These are phyloP conservation scores for Geophilus truncorum DNA, from an alignment of 2,888 invertebrate species.

Conservation along the genomic window DNA sequence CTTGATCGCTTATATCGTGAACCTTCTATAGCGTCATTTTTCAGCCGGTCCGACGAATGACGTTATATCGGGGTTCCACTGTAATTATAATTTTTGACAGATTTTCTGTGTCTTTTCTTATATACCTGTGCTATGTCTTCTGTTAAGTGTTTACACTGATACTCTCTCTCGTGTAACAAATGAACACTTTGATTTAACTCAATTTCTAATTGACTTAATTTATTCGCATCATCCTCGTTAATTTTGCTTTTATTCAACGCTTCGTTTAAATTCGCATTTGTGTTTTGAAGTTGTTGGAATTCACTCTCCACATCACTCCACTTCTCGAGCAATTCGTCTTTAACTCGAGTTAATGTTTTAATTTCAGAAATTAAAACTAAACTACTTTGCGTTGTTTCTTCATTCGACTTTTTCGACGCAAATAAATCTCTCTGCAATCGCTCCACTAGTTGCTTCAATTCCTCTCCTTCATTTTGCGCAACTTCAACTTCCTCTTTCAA, in stretches of 20 bases:
- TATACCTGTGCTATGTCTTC: slow-evolving; percentile 66
- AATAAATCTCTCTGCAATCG: too few species aligned
- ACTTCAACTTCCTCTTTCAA: not conserved
- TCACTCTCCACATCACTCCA: not conserved
- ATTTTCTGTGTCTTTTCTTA: not conserved
- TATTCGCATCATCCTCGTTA: not conserved
- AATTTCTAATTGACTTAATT: slow-evolving; percentile 49
- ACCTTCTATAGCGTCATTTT: too few species aligned
- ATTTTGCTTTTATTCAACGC: not conserved
- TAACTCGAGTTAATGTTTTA: not conserved
- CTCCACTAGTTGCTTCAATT: not conserved
- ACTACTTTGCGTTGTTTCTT: not conserved
- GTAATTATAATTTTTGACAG: too few species aligned
- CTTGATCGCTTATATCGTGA: too few species aligned
- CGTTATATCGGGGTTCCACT: too few species aligned
- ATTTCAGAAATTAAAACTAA: not conserved
- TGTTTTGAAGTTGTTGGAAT: not conserved
- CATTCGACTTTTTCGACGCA: too few species aligned
- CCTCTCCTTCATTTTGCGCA: not conserved
- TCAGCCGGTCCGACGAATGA: too few species aligned
- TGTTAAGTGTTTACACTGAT: slow-evolving; percentile 78
- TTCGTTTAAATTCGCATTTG: not conserved
- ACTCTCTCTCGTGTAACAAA: slow-evolving; percentile 79
- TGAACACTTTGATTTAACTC: slow-evolving; percentile 75
- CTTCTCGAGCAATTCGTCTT: not conserved